Percentiles rank a stretch among this genome's conserved stretches.
Conservation (phyloP, 1,140 invertebrate genomes). For the Teleogryllus occipitalis region DNA sequence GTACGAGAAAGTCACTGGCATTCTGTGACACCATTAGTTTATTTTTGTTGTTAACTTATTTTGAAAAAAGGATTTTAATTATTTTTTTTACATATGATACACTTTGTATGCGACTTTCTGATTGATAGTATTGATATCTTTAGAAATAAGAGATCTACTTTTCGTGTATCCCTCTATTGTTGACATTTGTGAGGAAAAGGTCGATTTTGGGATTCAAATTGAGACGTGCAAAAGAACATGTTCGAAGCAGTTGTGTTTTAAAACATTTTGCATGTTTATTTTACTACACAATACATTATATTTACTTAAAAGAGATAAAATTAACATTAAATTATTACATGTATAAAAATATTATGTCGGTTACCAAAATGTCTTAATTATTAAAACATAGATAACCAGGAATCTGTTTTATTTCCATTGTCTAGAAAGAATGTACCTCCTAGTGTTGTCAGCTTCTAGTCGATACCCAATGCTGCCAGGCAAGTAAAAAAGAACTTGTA, state of each 20-base stretch:
- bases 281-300: not conserved
- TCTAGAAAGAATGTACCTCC: not conserved
- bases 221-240: no score
- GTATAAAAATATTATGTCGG: not conserved
- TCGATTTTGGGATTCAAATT: no score
- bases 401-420: not conserved
- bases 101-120: no score
- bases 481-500: not conserved
- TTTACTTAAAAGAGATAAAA: not conserved
- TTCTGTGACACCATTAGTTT: no score
- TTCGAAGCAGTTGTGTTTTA: not conserved
- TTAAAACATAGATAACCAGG: not conserved
- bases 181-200: no score
- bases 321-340: not conserved
- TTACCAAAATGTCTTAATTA: not conserved
- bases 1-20: no score
- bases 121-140: no score
- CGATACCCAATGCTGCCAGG: not conserved
- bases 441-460: not conserved
- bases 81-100: no score
- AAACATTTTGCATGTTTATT: not conserved
- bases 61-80: no score
- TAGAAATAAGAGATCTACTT: no score
- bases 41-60: no score
- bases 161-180: no score